Evolutionary conservation across 1,140 invertebrate species (phyloP).

Genomic region (Drosophila sulfurigaster): DNA sequence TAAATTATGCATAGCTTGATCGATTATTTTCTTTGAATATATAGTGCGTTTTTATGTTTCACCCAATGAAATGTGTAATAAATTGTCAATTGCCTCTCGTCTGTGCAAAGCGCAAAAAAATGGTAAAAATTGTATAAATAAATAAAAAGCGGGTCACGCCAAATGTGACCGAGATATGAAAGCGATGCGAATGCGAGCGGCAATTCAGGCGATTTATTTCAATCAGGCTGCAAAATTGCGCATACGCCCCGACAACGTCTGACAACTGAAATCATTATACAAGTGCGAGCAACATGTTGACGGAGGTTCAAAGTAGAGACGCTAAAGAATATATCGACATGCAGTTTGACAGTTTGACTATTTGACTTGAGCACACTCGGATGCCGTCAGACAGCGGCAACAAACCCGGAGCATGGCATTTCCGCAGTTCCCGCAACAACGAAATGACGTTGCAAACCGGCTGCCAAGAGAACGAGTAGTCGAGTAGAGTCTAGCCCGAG

Average conservation of each 20-base stretch:
- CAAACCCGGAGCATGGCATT: conserved; percentile 18
- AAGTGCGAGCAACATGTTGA: background rate
- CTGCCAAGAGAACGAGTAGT: conserved; percentile 19
- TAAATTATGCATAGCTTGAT: conserved; percentile 7
- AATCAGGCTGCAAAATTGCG: conserved; percentile 60
- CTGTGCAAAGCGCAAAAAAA: conserved; percentile 23
- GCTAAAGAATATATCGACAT: conserved; percentile 71
- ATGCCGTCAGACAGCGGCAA: conserved; percentile 45
- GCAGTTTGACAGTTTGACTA: conserved; percentile 77
- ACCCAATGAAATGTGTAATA: conserved; percentile 16
- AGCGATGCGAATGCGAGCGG: background rate
- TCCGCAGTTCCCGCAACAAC: conserved; percentile 26
- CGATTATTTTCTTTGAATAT: conserved; percentile 5
- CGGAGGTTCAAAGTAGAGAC: conserved; percentile 57
- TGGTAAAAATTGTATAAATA: conserved; percentile 63
- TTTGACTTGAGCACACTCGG: conserved; percentile 74
- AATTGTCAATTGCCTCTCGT: conserved; percentile 62
- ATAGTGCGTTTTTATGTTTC: background rate
- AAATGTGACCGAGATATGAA: conserved; percentile 48
- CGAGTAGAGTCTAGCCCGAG: background rate
- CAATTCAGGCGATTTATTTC: conserved; percentile 61
- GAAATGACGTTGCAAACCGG: conserved; percentile 51
- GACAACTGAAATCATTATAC: conserved; percentile 77
- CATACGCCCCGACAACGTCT: conserved; percentile 64
- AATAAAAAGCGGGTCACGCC: conserved; percentile 63